Evolutionary conservation across 2,113 vertebrate species (phyloP).

Genomic region (Aegithalos caudatus): DNA sequence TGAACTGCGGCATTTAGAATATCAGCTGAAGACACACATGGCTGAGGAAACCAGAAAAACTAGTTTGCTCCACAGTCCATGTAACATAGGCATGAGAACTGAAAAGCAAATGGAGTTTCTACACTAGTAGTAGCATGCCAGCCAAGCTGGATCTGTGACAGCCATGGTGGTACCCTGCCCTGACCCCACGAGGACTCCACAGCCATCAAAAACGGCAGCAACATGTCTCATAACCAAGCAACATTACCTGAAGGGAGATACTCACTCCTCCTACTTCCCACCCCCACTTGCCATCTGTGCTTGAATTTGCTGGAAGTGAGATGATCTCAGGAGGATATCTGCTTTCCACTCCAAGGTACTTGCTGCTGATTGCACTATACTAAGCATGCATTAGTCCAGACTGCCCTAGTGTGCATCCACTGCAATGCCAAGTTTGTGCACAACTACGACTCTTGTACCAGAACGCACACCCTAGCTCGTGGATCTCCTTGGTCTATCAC

Average conservation of each 20-base stretch:
- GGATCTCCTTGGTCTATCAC: neutral
- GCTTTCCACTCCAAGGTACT: neutral
- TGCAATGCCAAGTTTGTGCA: too few species aligned
- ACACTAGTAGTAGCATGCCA: neutral
- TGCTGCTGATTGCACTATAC: neutral
- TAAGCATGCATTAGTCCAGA: neutral
- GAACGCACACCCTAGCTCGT: neutral
- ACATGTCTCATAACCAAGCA: neutral
- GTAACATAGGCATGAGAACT: neutral
- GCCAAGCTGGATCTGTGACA: neutral
- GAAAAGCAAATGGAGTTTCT: neutral
- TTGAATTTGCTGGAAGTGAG: neutral
- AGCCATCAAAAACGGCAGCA: neutral
- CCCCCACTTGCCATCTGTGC: neutral
- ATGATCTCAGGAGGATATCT: neutral
- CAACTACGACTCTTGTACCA: too few species aligned
- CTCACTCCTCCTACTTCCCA: neutral
- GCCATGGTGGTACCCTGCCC: neutral
- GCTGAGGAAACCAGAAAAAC: neutral
- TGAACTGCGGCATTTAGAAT: neutral
- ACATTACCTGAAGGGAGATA: neutral
- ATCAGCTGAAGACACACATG: neutral
- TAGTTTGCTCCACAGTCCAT: neutral
- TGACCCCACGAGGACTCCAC: neutral
- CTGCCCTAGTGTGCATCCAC: too few species aligned